Evolutionary conservation across 2,113 vertebrate species (phyloP).

Genomic region (Psilopsiagon aurifrons): DNA sequence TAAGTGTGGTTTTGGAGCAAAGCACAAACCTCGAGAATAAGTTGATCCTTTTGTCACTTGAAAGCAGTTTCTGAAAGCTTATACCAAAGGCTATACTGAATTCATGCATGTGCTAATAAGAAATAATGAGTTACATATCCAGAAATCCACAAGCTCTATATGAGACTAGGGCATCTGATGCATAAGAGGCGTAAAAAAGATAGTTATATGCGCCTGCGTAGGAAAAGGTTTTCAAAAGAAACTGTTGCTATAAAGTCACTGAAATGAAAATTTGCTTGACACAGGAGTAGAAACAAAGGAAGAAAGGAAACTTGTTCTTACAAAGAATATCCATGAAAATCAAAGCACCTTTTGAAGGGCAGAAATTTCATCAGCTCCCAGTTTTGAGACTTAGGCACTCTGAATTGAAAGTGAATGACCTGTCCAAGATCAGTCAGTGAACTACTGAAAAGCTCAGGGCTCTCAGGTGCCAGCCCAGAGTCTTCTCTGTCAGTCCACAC

Average conservation of each 20-base stretch:
- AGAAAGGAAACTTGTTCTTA: neutral
- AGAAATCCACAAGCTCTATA: neutral
- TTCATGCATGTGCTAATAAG: neutral
- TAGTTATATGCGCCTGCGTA: neutral
- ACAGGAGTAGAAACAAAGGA: neutral
- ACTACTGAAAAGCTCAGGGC: neutral
- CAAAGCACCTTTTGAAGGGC: neutral
- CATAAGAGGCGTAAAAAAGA: neutral
- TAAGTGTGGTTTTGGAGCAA: constrained; percentile 26
- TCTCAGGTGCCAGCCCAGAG: neutral
- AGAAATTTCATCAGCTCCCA: neutral
- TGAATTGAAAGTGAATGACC: neutral
- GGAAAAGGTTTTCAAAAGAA: neutral
- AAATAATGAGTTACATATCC: neutral
- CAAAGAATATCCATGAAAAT: neutral
- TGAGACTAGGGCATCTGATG: neutral
- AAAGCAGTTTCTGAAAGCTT: neutral
- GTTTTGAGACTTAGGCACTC: neutral
- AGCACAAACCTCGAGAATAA: neutral
- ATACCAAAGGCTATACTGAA: neutral
- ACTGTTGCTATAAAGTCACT: neutral
- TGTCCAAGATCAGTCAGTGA: neutral
- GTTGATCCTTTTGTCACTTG: neutral
- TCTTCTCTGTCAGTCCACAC: neutral
- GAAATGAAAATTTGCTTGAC: neutral